phyloP scores from a whole-genome alignment of 92 coral and sea anemone genomes.

The Chrysogorgia sp. region DNA sequence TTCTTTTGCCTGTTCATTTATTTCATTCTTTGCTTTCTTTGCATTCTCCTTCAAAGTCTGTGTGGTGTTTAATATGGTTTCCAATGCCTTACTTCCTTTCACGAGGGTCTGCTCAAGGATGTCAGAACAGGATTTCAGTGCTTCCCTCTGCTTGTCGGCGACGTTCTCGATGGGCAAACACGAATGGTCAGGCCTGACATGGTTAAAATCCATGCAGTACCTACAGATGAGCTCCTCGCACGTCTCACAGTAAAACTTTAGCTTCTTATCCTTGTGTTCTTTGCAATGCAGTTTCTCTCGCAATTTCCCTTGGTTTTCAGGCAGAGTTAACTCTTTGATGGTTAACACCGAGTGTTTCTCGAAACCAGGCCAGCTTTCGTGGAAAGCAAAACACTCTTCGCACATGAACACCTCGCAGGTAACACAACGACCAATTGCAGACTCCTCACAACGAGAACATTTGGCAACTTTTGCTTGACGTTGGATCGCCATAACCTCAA shows the following conservation, averaged over 20 bases:
- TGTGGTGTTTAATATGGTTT: not conserved
- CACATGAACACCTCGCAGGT: constrained; percentile 36
- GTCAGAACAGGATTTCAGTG: not conserved
- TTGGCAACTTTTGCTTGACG: constrained; percentile 5
- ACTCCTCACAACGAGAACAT: constrained; percentile 10
- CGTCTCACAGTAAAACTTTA: constrained; percentile 35
- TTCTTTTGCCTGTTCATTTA: not conserved
- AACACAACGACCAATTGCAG: constrained; percentile 14
- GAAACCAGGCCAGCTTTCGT: not conserved
- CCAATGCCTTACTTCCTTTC: not conserved
- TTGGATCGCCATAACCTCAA: not conserved
- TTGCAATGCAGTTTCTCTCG: constrained; percentile 3
- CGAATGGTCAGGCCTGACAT: constrained; percentile 3
- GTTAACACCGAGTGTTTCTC: constrained; percentile 13
- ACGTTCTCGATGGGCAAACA: constrained; percentile 10
- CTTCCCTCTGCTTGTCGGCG: constrained; percentile 8
- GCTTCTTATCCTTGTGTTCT: constrained; percentile 18
- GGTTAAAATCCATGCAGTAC: constrained; percentile 22
- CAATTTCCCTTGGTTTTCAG: constrained; percentile 18
- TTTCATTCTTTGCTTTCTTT: not conserved
- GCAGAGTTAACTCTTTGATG: constrained; percentile 15
- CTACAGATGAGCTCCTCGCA: constrained; percentile 29
- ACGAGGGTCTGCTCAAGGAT: not conserved
- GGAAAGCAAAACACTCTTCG: constrained; percentile 15
- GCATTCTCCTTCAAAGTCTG: not conserved